Conservation (phyloP, 2,888 invertebrate species). For the Pristionchus maxplancki region DNA sequence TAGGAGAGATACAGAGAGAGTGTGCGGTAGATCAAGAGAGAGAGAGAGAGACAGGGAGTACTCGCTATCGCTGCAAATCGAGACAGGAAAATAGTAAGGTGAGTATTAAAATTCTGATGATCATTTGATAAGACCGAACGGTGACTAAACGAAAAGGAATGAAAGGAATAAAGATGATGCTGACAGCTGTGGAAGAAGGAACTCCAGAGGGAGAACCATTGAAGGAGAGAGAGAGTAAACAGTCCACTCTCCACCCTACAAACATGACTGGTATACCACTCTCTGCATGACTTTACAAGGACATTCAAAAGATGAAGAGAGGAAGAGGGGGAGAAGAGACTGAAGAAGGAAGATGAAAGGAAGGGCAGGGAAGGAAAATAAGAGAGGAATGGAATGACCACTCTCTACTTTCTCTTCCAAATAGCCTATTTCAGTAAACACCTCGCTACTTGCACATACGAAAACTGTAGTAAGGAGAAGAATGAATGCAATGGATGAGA, state of each 20-base stretch:
- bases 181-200: background rate
- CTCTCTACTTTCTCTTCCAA: background rate
- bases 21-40: background rate
- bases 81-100: background rate
- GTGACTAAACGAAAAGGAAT: background rate
- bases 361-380: background rate
- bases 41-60: background rate
- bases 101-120: too few species aligned
- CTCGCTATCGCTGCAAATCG: background rate
- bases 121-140: too few species aligned
- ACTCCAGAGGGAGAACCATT: background rate
- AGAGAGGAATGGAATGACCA: slow-evolving; percentile 29
- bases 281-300: slow-evolving; percentile 27
- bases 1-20: background rate
- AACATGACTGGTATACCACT: background rate
- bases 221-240: slow-evolving; percentile 34
- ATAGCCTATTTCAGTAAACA: background rate
- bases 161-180: background rate
- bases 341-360: background rate
- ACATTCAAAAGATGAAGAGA: slow-evolving; percentile 13
- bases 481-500: background rate
- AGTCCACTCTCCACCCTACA: background rate
- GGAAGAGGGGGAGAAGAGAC: background rate
- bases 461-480: background rate
- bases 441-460: background rate